Evolutionary conservation across 2,113 vertebrate species (phyloP).

Genomic region (Alces alces): DNA sequence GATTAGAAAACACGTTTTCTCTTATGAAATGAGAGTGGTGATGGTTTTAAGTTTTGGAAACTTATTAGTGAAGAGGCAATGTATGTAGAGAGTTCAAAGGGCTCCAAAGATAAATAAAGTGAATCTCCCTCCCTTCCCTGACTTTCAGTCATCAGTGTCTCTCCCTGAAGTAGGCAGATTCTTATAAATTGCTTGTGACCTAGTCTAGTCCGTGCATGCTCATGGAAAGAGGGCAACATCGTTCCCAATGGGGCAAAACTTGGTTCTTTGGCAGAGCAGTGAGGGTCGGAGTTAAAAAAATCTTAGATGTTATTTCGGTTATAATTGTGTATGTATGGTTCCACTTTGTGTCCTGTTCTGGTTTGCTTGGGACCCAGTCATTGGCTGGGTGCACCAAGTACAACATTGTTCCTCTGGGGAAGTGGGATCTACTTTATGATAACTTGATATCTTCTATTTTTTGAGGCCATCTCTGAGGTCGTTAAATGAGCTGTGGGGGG

Average conservation of each 20-base stretch:
- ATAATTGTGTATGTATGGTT: rapidly evolving
- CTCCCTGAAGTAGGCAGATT: not conserved
- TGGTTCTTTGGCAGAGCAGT: not conserved
- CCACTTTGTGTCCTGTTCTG: not conserved
- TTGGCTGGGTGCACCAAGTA: too few relatives aligned
- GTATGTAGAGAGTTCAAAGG: rapidly evolving
- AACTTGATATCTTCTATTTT: not conserved
- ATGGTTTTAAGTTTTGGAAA: not conserved
- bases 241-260: not conserved
- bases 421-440: not conserved
- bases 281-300: not conserved
- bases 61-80: not conserved
- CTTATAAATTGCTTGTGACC: not conserved
- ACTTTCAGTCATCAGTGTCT: rapidly evolving
- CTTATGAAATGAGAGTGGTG: not conserved
- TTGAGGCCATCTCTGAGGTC: not conserved
- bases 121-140: too few relatives aligned
- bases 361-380: not conserved
- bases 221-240: not conserved
- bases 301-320: not conserved
- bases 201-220: rapidly evolving
- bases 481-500: not conserved
- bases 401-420: not conserved
- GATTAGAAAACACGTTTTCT: too few relatives aligned
- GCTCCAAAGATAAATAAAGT: too few relatives aligned